Conservation (phyloP, 2,888 invertebrate genomes). For the Apamea sordens region DNA sequence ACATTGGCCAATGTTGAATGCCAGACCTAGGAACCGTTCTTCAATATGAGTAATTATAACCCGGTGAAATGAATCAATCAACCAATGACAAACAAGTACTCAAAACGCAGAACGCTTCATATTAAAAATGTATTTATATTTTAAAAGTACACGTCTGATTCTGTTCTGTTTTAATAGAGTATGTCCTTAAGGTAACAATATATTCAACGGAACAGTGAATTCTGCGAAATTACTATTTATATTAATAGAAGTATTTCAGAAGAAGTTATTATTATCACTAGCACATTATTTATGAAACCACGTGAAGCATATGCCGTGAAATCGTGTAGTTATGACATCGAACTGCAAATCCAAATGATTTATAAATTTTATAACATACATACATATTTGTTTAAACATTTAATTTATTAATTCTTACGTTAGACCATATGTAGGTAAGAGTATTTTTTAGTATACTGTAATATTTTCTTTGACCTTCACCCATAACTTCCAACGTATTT, state of each 20-base stretch:
- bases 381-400: no score
- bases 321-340: neutral
- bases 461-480: neutral
- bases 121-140: neutral
- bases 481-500: neutral
- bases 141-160: neutral
- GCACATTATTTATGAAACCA: neutral
- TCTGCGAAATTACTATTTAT: neutral
- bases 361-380: no score
- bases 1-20: no score
- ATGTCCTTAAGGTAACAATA: neutral
- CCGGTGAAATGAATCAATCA: neutral
- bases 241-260: neutral
- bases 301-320: conserved; percentile 6
- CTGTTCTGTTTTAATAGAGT: neutral
- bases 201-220: neutral
- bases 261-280: neutral
- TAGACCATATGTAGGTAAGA: conserved; percentile 37
- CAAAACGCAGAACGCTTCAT: neutral
- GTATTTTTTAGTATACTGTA: neutral
- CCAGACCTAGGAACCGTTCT: neutral
- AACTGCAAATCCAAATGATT: conserved; percentile 6
- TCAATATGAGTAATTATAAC: neutral
- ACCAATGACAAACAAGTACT: neutral
- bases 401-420: neutral